A percentile compares a stretch with the other conserved stretches of the same genome.
phyloP scores from a whole-genome alignment of 1,140 invertebrate genomes.

The Leptinotarsa defecta region DNA sequence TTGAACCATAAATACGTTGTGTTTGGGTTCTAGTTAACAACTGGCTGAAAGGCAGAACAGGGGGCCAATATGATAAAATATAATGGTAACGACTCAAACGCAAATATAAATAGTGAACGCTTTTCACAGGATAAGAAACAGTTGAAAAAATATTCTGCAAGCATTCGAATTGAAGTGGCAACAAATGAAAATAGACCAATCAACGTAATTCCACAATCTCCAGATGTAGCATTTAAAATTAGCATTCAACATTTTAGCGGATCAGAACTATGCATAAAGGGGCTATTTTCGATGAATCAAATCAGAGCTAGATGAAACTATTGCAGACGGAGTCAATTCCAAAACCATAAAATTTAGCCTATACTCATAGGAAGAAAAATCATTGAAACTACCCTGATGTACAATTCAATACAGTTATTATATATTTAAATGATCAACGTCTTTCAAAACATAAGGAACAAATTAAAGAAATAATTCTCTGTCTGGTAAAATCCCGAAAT shows the following conservation, averaged over 20 bases:
- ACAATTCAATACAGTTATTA: not conserved
- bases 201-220: not conserved
- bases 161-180: not conserved
- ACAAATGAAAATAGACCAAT: not conserved
- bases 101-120: not conserved
- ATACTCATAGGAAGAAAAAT: too few relatives aligned
- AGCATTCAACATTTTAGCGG: not conserved
- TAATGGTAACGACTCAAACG: not conserved
- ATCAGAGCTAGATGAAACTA: not conserved
- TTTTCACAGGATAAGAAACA: too few relatives aligned
- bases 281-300: not conserved
- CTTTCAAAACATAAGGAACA: not conserved
- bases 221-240: not conserved
- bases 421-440: not conserved
- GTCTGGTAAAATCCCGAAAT: not conserved
- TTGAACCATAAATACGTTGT: too few relatives aligned
- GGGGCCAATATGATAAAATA: not conserved
- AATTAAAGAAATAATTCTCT: not conserved
- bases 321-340: not conserved
- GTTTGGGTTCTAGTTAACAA: too few relatives aligned
- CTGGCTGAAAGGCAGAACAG: not conserved
- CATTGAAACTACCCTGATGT: not conserved
- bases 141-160: too few relatives aligned
- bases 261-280: not conserved
- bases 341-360: not conserved